Conservation (phyloP, 2,888 invertebrate genomes). For the Ryuthela nishihirai region DNA sequence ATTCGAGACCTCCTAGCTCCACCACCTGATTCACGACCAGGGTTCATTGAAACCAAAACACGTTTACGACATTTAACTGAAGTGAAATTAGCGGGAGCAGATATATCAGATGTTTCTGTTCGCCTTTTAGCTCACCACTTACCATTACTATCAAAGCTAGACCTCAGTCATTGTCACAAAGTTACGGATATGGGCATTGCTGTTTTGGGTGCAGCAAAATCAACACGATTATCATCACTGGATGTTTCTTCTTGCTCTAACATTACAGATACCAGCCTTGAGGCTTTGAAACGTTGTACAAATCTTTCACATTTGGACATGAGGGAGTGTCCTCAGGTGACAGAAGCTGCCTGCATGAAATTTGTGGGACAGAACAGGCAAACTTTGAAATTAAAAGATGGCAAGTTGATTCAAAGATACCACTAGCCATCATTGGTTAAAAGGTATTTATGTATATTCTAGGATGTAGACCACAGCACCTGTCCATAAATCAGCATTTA, state of each 20-base stretch:
- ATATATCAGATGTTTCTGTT: constrained; percentile 82
- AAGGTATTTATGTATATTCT: too few relatives aligned
- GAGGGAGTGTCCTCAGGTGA: constrained; percentile 44
- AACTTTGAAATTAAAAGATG: constrained; percentile 38
- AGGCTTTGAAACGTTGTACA: constrained; percentile 57
- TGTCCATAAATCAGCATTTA: too few relatives aligned
- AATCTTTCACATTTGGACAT: constrained; percentile 44
- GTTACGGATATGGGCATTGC: constrained; percentile 88
- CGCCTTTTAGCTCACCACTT: constrained; percentile 51
- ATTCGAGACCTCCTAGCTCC: constrained; percentile 80
- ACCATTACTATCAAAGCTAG: constrained; percentile 62
- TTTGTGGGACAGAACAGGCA: constrained; percentile 42
- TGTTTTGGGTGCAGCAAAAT: constrained; percentile 71
- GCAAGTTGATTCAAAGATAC: constrained; percentile 40
- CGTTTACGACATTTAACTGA: constrained; percentile 71
- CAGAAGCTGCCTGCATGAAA: constrained; percentile 42
- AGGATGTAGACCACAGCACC: too few relatives aligned
- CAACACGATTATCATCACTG: constrained; percentile 64
- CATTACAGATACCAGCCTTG: constrained; percentile 67
- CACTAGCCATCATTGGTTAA: too few relatives aligned
- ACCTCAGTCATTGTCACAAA: constrained; percentile 79
- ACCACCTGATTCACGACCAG: constrained; percentile 76
- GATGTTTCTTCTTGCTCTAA: constrained; percentile 70
- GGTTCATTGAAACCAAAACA: constrained; percentile 64
- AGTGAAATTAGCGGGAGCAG: constrained; percentile 70